These are phyloP conservation scores for Apamea anceps DNA, from an alignment of 2,888 invertebrate species.

Conservation along the genomic window DNA sequence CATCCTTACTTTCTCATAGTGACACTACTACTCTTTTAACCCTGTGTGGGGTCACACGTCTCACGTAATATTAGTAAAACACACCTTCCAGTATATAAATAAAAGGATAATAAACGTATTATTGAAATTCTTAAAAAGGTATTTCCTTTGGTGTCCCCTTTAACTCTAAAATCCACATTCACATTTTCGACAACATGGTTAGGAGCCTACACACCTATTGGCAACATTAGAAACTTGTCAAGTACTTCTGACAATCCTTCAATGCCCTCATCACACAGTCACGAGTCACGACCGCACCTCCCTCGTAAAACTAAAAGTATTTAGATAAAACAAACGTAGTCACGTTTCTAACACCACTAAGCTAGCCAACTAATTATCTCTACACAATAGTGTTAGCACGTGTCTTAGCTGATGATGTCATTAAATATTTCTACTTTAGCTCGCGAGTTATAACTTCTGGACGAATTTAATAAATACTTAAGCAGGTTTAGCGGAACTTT, in stretches of 20 bases:
- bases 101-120: background rate
- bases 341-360: conserved; percentile 55
- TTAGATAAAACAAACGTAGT: conserved; percentile 51
- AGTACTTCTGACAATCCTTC: conserved; percentile 13
- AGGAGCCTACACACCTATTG: background rate
- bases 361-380: conserved; percentile 49
- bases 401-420: conserved; percentile 56
- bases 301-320: conserved; percentile 45
- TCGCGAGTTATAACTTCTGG: conserved; percentile 8
- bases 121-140: no score
- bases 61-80: background rate
- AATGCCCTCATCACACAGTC: conserved; percentile 25
- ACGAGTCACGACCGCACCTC: conserved; percentile 45
- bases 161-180: background rate
- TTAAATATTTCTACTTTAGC: conserved; percentile 10
- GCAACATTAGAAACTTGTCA: background rate
- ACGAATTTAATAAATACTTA: conserved; percentile 7
- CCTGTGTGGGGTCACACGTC: background rate
- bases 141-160: background rate
- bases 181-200: background rate
- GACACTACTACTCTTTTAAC: background rate
- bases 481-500: background rate
- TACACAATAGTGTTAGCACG: conserved; percentile 47
- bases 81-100: background rate
- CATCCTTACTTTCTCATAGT: background rate